Evolutionary conservation across 2,888 invertebrate species (phyloP), one percentile per base, ranked within the genome.

Genomic region (Ceraclea dissimilis): DNA sequence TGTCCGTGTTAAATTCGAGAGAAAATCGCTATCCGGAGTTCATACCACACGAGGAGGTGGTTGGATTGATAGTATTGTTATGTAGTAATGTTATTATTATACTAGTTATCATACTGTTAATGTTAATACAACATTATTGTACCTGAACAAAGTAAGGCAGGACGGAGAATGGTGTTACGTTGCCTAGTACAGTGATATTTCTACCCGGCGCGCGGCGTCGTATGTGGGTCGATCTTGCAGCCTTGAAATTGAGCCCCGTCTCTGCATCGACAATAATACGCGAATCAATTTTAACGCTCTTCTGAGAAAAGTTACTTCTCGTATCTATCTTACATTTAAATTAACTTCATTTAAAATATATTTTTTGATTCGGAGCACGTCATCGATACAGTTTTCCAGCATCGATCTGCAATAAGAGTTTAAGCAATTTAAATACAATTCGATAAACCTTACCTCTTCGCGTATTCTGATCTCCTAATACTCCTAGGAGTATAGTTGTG

Each of bases 141-240:
- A 59, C 59, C 59, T 57, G 59, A 52, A 34, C 51, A 57, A 57
- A 58, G 57, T 57, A 50, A 48, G 62, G 57, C 62, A 58, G 62
- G 60, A 62, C 56, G 54, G 62, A 52, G 60, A 60, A 58, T 58
- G 60, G 60, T 58, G 44, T 52, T 56, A 39, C 54, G 51, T 56
- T 52, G 56, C 58, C 49, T 56, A 56, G 54, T 52, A 54, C 61
- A 44, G 34, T 31, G 60, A 60, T 62, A 62, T 61, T 57, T 57
- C 59, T 55, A 60, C 58, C 56, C 56, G 56, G 60, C 58, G 56
- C 13, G 39, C 13, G 39, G 39, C 39, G 5, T 39, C 46, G 55
- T 60, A 60, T 60, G 54, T 57, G 52, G 60, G 60, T 60, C 57
- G 60, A 52, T 47, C 46, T 43, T 52, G 50, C 56, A 62, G 58